A percentile compares a stretch with the other conserved stretches of the same genome.
These are phyloP conservation scores for Trissolcus basalis DNA, from an alignment of 1,140 invertebrate genomes.

Conservation along the genomic window DNA sequence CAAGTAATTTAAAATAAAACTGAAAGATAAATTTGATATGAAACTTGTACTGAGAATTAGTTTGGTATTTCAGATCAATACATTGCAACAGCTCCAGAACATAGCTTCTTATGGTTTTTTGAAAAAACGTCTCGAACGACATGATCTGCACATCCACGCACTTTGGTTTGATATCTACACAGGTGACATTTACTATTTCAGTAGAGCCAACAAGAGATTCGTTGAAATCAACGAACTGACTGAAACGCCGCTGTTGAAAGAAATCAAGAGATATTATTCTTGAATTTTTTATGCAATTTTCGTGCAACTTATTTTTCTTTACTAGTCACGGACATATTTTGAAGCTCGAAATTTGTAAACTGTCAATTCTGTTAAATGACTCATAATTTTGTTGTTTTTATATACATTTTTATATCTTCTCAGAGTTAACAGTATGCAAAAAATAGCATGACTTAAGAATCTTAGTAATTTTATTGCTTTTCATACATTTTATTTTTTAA, in stretches of 20 bases:
- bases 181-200: conserved; percentile 96
- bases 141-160: conserved; percentile 92
- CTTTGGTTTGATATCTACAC: conserved; percentile 99
- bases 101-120: conserved; percentile 96
- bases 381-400: no score
- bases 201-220: conserved; percentile 87
- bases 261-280: conserved; percentile 88
- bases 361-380: no score
- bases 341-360: no score
- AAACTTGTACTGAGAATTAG: not conserved
- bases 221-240: conserved; percentile 89
- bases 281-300: conserved; percentile 62
- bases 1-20: no score
- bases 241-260: conserved; percentile 83
- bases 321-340: not conserved
- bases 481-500: no score
- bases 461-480: no score
- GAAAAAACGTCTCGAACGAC: conserved; percentile 86
- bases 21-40: not conserved
- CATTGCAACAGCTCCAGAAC: conserved; percentile 95
- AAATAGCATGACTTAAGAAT: no score
- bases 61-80: conserved; percentile 84
- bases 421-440: no score
- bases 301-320: not conserved
- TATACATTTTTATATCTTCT: no score